Evolutionary conservation across 2,797 vertebrate genomes (phyloP).

Genomic region (Corythornis leucogaster): DNA sequence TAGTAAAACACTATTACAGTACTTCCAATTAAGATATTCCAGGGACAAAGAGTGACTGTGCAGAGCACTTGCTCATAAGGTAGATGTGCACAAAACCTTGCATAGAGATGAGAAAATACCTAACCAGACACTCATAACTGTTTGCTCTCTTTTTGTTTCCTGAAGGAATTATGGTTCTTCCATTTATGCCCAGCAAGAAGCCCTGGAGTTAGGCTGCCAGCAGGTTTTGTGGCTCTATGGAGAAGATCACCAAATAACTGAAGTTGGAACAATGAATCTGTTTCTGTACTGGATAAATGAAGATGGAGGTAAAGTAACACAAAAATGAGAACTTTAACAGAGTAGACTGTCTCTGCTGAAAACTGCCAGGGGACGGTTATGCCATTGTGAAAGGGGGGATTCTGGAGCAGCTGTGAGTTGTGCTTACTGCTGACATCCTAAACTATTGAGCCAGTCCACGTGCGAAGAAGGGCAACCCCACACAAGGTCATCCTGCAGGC

Average conservation of each 20-base stretch:
- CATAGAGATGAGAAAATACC: not conserved
- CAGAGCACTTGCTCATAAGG: not conserved
- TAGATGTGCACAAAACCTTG: not conserved
- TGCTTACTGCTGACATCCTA: not conserved
- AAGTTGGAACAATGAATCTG: constrained; percentile 93
- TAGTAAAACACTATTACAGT: not conserved
- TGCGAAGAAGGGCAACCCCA: not conserved
- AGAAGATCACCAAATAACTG: constrained; percentile 89
- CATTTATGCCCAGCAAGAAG: constrained; percentile 86
- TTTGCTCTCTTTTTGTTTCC: constrained; percentile 14
- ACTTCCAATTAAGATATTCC: not conserved
- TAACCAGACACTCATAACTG: not conserved
- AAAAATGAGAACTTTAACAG: not conserved
- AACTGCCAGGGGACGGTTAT: not conserved
- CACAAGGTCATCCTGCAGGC: not conserved
- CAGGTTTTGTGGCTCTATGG: constrained; percentile 94
- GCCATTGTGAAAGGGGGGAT: not conserved
- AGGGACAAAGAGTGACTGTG: not conserved
- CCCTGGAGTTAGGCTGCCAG: constrained; percentile 84
- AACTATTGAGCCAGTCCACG: not conserved
- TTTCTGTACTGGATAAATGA: constrained; percentile 94
- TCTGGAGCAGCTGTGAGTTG: not conserved
- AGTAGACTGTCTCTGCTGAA: not conserved
- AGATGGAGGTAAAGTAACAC: constrained; percentile 83
- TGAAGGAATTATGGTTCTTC: constrained; percentile 89